Evolutionary conservation across 1,140 invertebrate species (phyloP).

Genomic region (Brachionus asplanchnoidis): DNA sequence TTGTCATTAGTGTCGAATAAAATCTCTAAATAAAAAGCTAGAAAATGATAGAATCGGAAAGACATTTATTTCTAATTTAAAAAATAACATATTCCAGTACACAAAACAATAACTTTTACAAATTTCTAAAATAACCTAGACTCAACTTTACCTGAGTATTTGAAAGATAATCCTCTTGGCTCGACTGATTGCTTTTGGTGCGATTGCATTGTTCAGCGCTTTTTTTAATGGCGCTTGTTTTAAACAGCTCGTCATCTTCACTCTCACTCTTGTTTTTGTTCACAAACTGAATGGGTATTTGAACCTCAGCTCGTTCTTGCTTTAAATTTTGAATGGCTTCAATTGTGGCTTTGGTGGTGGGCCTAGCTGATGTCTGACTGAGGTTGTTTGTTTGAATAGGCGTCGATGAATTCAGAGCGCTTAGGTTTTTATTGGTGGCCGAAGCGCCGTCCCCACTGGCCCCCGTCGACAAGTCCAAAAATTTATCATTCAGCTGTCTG

Average conservation of each 20-base stretch:
- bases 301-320: not conserved
- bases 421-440: not conserved
- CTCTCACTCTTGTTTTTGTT: not conserved
- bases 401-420: not conserved
- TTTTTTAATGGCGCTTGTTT: not conserved
- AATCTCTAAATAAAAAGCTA: no score
- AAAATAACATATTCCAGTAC: no score
- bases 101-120: no score
- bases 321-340: slow-evolving; percentile 21
- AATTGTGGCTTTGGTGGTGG: not conserved
- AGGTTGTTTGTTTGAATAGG: slow-evolving; percentile 5
- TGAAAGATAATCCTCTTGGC: slow-evolving; percentile 15
- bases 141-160: not conserved
- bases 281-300: not conserved
- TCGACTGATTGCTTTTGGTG: not conserved
- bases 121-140: no score
- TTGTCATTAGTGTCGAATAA: no score
- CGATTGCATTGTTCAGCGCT: not conserved
- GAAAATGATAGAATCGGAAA: no score
- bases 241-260: not conserved
- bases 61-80: no score
- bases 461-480: slow-evolving; percentile 8
- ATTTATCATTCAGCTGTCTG: slow-evolving; percentile 10
- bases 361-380: not conserved
- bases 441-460: not conserved